Conservation (phyloP, 1,140 invertebrate species). For the Pararge aegeria region DNA sequence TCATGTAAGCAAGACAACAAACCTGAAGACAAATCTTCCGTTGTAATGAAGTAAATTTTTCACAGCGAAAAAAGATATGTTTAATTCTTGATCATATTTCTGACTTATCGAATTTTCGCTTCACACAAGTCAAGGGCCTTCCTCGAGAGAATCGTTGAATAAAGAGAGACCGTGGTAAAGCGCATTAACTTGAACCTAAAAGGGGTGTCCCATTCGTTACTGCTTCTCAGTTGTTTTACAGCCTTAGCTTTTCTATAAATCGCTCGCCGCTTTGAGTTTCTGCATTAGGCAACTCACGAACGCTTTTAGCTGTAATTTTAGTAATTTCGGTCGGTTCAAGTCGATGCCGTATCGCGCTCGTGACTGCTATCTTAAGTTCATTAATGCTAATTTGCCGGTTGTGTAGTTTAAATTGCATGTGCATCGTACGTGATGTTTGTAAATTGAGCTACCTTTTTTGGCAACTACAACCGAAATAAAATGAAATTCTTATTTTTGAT, state of each 20-base stretch:
- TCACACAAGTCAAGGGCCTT: too few relatives aligned
- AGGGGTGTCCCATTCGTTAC: too few relatives aligned
- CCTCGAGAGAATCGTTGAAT: too few relatives aligned
- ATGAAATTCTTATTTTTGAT: too few relatives aligned
- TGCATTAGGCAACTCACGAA: conserved; percentile 38
- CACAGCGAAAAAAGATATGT: too few relatives aligned
- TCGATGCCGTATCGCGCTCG: conserved; percentile 21
- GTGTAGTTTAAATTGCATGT: conserved; percentile 13
- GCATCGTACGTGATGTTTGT: background rate
- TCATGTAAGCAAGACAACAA: too few relatives aligned
- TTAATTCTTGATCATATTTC: too few relatives aligned
- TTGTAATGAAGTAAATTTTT: too few relatives aligned
- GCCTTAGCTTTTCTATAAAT: background rate
- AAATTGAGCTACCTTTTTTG: background rate
- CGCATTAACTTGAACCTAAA: too few relatives aligned
- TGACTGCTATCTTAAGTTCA: conserved; percentile 21
- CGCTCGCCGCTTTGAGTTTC: background rate
- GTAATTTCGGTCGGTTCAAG: conserved; percentile 42
- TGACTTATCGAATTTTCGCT: too few relatives aligned
- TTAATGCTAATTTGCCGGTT: conserved; percentile 27
- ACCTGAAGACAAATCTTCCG: too few relatives aligned
- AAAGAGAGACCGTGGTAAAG: too few relatives aligned
- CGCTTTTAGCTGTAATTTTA: conserved; percentile 56
- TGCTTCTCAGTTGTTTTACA: background rate
- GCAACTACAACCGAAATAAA: background rate